A percentile compares a stretch with the other conserved stretches of the same genome.
Evolutionary conservation across 23 tunicate species (phyloP).

Genomic region (Botrylloides violaceus): DNA sequence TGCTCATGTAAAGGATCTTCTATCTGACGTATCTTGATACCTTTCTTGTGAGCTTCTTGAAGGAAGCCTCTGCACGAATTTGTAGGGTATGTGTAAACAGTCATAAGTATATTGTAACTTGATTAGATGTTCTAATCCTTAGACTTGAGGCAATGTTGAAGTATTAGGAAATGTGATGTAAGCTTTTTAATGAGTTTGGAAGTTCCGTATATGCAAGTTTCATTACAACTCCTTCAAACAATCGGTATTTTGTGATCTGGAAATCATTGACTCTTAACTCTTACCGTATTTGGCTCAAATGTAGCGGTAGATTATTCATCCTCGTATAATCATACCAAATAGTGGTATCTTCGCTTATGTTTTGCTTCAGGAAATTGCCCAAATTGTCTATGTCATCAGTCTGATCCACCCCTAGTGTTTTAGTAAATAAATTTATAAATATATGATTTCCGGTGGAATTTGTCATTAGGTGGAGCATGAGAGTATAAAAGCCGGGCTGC

Average conservation of each 20-base stretch:
- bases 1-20: conserved; percentile 42
- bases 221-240: too few relatives aligned
- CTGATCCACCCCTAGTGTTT: conserved; percentile 37
- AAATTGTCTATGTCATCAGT: conserved; percentile 53
- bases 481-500: too few relatives aligned
- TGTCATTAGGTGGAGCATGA: too few relatives aligned
- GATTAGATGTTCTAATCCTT: background rate
- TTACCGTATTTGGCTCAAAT: conserved; percentile 56
- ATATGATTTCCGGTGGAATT: too few relatives aligned
- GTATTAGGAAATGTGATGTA: too few relatives aligned
- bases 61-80: conserved; percentile 55
- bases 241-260: too few relatives aligned
- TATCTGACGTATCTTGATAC: conserved; percentile 14
- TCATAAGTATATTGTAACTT: background rate
- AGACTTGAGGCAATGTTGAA: background rate
- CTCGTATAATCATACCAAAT: conserved; percentile 73
- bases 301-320: conserved; percentile 24
- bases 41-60: conserved; percentile 33
- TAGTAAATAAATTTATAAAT: too few relatives aligned
- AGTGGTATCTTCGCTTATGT: conserved; percentile 19
- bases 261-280: too few relatives aligned
- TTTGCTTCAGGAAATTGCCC: conserved; percentile 27
- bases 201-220: too few relatives aligned
- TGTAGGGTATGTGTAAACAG: too few relatives aligned
- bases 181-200: too few relatives aligned